A percentile compares a stretch with the other conserved stretches of the same genome.
phyloP scores from a whole-genome alignment of 2,113 vertebrate genomes.

The Xiphorhynchus elegans region DNA sequence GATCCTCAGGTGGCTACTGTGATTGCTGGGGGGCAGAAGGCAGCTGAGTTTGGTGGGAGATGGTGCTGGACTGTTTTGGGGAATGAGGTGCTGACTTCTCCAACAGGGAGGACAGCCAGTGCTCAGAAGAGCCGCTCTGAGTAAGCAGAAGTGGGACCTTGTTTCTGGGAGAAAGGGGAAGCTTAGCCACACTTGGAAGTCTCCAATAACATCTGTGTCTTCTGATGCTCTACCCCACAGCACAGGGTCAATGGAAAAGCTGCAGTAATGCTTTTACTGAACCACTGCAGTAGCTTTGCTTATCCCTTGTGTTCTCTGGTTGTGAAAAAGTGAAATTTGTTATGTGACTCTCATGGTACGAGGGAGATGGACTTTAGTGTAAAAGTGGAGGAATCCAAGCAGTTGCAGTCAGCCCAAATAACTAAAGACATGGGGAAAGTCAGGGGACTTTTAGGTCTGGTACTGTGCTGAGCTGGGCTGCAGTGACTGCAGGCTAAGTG shows the following conservation, averaged over 20 bases:
- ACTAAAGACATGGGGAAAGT: not conserved
- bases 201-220: not conserved
- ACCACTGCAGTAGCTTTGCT: not conserved
- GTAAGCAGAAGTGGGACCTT: not conserved
- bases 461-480: not conserved
- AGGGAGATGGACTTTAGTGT: not conserved
- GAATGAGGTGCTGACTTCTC: not conserved
- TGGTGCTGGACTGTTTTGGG: not conserved
- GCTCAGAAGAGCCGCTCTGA: rapidly evolving
- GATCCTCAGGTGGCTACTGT: not conserved
- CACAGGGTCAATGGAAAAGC: not conserved
- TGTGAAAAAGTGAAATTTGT: not conserved
- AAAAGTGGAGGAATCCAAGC: not conserved
- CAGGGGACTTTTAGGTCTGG: rapidly evolving
- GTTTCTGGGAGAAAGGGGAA: not conserved
- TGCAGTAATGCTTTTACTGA: not conserved
- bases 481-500: rapidly evolving
- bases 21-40: not conserved
- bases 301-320: not conserved
- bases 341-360: not conserved
- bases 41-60: not conserved
- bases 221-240: not conserved
- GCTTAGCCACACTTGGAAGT: not conserved
- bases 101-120: not conserved
- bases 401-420: not conserved